A percentile compares a stretch with the other conserved stretches of the same genome.
These are phyloP conservation scores for Cryptocephalus primarius DNA, from an alignment of 2,888 invertebrate genomes.

Conservation along the genomic window DNA sequence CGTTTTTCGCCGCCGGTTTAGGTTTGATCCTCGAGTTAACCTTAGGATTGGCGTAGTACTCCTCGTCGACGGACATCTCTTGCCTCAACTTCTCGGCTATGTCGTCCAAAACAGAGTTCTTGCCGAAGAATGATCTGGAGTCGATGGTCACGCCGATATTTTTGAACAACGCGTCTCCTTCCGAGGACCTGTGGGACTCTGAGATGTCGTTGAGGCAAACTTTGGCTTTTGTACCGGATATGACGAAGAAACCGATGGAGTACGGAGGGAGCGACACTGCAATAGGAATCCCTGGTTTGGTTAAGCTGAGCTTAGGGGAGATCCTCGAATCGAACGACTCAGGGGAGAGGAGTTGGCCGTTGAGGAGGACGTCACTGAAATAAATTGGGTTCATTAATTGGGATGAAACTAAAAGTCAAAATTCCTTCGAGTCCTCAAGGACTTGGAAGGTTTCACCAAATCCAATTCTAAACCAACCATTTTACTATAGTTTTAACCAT, in stretches of 20 bases:
- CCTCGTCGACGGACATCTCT: slow-evolving; percentile 26
- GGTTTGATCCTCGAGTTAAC: neutral
- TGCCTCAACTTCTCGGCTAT: slow-evolving; percentile 19
- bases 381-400: slow-evolving; percentile 1
- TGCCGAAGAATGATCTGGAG: slow-evolving; percentile 6
- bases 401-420: neutral
- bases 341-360: slow-evolving; percentile 48
- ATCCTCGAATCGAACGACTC: slow-evolving; percentile 30
- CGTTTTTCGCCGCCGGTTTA: slow-evolving; percentile 6
- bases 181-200: slow-evolving; percentile 21
- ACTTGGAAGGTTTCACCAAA: no score
- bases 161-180: slow-evolving; percentile 30
- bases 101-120: slow-evolving; percentile 30
- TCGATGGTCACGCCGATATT: slow-evolving; percentile 35
- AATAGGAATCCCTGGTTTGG: slow-evolving; percentile 37
- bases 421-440: no score
- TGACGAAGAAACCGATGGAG: slow-evolving; percentile 65
- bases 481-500: neutral
- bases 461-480: no score
- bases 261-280: slow-evolving; percentile 51
- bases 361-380: slow-evolving; percentile 50
- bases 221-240: slow-evolving; percentile 53
- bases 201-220: slow-evolving; percentile 39
- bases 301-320: slow-evolving; percentile 34
- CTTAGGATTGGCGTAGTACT: slow-evolving; percentile 15